phyloP scores from a whole-genome alignment of 2,113 vertebrate genomes.

The Ivindomyrus marchei region DNA sequence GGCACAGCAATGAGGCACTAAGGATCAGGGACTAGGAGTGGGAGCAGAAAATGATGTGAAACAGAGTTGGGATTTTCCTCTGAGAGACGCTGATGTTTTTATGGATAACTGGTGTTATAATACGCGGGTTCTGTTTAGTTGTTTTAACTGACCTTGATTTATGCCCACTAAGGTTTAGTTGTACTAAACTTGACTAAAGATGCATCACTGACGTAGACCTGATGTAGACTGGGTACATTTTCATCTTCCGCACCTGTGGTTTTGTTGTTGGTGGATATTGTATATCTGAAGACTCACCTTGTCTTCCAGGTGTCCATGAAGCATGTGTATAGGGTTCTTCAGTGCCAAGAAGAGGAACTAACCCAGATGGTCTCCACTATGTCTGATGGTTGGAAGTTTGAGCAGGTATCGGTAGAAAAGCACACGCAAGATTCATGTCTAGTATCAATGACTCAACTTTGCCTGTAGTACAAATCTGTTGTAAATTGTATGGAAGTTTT shows the following conservation, averaged over 20 bases:
- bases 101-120: neutral
- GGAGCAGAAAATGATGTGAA: neutral
- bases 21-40: neutral
- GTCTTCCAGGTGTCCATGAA: slow-evolving; percentile 80
- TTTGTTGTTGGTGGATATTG: neutral
- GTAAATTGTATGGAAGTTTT: neutral
- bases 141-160: neutral
- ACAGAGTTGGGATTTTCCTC: neutral
- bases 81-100: neutral
- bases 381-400: slow-evolving; percentile 98
- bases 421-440: neutral
- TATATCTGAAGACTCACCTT: neutral
- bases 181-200: neutral
- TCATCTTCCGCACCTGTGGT: neutral
- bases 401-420: slow-evolving; percentile 70
- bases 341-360: slow-evolving; percentile 96
- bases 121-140: neutral
- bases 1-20: neutral
- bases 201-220: neutral
- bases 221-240: neutral
- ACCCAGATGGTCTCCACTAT: slow-evolving; percentile 99
- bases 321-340: slow-evolving; percentile 93
- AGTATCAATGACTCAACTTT: neutral
- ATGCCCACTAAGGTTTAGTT: neutral
- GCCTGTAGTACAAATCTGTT: neutral